These are phyloP conservation scores for Gisinianus flammeolus DNA, from an alignment of 2,888 invertebrate species.

Conservation along the genomic window DNA sequence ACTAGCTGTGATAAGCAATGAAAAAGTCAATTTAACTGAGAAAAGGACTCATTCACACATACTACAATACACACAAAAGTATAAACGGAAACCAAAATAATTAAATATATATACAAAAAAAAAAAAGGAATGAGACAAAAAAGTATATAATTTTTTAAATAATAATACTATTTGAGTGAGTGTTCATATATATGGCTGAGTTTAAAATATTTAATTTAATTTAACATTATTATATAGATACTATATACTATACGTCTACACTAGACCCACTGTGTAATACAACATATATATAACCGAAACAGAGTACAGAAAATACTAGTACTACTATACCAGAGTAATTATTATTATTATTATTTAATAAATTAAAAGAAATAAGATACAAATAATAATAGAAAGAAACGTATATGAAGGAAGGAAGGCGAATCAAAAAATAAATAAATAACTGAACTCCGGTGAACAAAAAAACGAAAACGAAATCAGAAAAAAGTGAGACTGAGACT, in stretches of 20 bases:
- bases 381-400: constrained; percentile 2
- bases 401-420: neutral
- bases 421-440: neutral
- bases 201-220: constrained; percentile 9
- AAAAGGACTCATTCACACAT: constrained; percentile 15
- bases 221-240: neutral
- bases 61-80: constrained; percentile 27
- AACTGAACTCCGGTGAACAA: constrained; percentile 33
- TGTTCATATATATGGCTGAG: constrained; percentile 41
- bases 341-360: constrained; percentile 8
- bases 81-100: constrained; percentile 32
- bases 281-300: constrained; percentile 9
- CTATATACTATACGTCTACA: constrained; percentile 8
- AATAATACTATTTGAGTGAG: constrained; percentile 18
- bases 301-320: constrained; percentile 32
- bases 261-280: neutral
- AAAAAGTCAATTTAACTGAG: constrained; percentile 36
- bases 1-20: constrained; percentile 41
- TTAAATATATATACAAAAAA: constrained; percentile 3
- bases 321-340: constrained; percentile 6
- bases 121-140: neutral
- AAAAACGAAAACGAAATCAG: constrained; percentile 33
- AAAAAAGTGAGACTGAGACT: constrained; percentile 42
- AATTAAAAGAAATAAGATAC: constrained; percentile 6
- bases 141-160: constrained; percentile 28